Conservation (phyloP, 2,888 invertebrate genomes). For the Limnephilus lunatus region DNA sequence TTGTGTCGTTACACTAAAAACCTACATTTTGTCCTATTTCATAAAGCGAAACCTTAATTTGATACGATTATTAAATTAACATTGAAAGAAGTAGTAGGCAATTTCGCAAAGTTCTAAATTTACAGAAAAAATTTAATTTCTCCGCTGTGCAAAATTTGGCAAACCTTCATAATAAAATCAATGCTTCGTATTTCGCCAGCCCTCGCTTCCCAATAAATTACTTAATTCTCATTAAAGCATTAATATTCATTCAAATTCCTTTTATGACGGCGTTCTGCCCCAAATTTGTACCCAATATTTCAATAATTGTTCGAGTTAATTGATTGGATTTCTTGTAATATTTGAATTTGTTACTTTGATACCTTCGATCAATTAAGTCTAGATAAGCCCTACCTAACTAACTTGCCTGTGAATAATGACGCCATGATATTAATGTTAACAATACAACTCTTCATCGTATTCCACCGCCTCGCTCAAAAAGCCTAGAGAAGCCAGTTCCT, state of each 20-base stretch:
- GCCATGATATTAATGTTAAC: too few species aligned
- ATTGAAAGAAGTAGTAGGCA: neutral
- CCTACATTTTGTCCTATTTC: neutral
- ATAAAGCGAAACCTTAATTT: neutral
- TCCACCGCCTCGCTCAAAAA: too few species aligned
- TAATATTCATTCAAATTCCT: neutral
- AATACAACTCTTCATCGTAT: too few species aligned
- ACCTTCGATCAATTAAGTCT: too few species aligned
- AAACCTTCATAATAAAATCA: neutral
- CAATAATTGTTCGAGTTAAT: neutral
- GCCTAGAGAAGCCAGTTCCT: too few species aligned
- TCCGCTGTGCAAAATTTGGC: neutral
- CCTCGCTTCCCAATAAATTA: neutral
- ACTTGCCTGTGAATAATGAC: too few species aligned
- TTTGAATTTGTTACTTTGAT: neutral
- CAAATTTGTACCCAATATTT: neutral
- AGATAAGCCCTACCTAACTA: too few species aligned
- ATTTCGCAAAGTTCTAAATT: neutral
- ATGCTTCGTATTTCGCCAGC: neutral
- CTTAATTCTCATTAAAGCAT: conserved; percentile 2
- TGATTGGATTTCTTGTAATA: neutral
- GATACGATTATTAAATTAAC: neutral
- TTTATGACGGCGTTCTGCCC: neutral
- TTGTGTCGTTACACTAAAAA: too few species aligned
- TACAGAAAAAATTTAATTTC: neutral